Percentiles rank a stretch among this genome's conserved stretches.
phyloP scores from a whole-genome alignment of 2,113 vertebrate genomes.

The Myotis brandtii region DNA sequence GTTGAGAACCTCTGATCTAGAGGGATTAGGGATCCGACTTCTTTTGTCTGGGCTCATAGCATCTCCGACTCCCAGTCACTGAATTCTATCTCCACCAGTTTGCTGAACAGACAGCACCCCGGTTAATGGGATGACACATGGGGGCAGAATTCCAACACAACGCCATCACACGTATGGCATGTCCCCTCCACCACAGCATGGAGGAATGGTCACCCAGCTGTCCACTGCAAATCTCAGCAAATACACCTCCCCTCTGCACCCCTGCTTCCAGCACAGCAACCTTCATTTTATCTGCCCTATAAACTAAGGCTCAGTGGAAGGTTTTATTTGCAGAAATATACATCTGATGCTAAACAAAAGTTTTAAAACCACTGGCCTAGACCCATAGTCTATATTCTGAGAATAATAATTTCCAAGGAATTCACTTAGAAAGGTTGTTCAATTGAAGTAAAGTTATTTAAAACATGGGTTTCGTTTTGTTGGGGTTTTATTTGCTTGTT shows the following conservation, averaged over 20 bases:
- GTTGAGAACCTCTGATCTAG: not conserved
- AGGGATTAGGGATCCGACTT: not conserved
- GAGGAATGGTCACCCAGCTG: fast-evolving
- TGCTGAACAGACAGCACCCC: not conserved
- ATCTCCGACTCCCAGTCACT: not conserved
- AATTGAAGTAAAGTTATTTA: slow-evolving; percentile 53
- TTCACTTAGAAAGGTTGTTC: slow-evolving; percentile 25
- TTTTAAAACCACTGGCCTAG: not conserved
- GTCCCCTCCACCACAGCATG: fast-evolving
- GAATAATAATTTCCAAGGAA: slow-evolving; percentile 34
- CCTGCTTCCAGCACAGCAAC: not conserved
- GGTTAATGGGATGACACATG: fast-evolving
- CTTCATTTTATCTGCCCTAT: not conserved
- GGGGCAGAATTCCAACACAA: not conserved
- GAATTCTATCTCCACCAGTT: not conserved
- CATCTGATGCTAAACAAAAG: not conserved
- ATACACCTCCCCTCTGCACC: no score
- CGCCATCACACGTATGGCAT: fast-evolving
- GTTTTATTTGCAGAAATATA: slow-evolving; percentile 25
- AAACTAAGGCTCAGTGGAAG: not conserved
- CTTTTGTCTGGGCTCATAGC: not conserved
- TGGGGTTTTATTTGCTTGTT: no score
- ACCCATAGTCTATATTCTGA: slow-evolving; percentile 28
- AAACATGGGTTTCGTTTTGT: not conserved
- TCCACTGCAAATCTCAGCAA: not conserved